Percentiles rank a stretch among this genome's conserved stretches.
Conservation (phyloP, 2,113 vertebrate genomes). For the Lycaon pictus region DNA sequence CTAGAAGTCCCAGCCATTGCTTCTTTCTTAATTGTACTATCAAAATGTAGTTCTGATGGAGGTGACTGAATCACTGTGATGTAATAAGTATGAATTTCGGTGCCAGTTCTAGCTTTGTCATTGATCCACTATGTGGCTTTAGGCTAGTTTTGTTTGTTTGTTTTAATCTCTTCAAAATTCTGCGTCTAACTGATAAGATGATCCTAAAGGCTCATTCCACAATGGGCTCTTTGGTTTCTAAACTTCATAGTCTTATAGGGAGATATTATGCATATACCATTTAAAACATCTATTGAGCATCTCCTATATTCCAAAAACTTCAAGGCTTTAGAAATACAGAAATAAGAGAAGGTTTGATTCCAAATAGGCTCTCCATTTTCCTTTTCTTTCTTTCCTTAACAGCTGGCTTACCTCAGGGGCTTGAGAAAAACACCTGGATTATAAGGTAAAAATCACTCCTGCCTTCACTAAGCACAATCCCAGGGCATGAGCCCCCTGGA, state of each 20-base stretch:
- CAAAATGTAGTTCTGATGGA: not conserved
- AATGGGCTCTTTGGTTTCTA: not conserved
- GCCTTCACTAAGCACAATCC: not conserved
- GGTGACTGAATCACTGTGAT: not conserved
- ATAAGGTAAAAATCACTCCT: not conserved
- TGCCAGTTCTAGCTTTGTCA: not conserved
- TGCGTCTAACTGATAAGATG: not conserved
- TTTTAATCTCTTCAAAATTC: not conserved
- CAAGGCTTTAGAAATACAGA: not conserved
- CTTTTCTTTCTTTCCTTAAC: not conserved
- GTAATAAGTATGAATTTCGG: not conserved
- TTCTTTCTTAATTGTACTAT: not conserved
- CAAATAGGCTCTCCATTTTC: not conserved
- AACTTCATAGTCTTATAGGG: not conserved
- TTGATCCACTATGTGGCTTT: not conserved
- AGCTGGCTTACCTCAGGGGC: not conserved
- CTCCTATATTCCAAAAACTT: not conserved
- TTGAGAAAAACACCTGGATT: conserved; percentile 39
- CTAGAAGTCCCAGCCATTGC: not conserved
- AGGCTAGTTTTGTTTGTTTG: not conserved
- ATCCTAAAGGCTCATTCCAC: not conserved
- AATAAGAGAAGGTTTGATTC: not conserved
- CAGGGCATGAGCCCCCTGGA: conserved; percentile 32
- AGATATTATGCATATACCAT: not conserved
- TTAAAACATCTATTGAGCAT: not conserved